A percentile compares a stretch with the other conserved stretches of the same genome.
These are phyloP conservation scores for Drosophila picticornis DNA, from an alignment of 2,888 invertebrate genomes.

Conservation along the genomic window DNA sequence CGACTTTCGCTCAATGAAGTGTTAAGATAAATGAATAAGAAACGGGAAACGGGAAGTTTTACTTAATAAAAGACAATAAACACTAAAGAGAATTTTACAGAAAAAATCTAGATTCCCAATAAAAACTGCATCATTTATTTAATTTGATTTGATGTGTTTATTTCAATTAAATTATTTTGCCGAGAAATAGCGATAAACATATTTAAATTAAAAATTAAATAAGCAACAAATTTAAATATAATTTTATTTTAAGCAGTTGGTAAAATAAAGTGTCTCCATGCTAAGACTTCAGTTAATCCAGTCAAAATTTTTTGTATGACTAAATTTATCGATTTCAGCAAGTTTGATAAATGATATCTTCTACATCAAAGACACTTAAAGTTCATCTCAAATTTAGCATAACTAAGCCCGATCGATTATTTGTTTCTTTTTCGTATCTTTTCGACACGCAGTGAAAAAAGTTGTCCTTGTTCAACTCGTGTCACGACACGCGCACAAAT, in stretches of 20 bases:
- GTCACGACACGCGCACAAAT: constrained; percentile 36
- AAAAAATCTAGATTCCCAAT: accelerated
- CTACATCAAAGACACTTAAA: background rate
- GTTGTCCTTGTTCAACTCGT: constrained; percentile 8
- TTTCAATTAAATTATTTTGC: background rate
- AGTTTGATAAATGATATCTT: background rate
- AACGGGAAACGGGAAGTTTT: accelerated
- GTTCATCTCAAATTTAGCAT: too few species aligned
- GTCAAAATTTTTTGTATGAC: background rate
- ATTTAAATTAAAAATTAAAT: background rate
- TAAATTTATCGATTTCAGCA: background rate
- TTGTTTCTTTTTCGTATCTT: background rate
- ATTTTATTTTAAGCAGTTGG: background rate
- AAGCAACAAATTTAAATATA: background rate
- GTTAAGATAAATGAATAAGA: background rate
- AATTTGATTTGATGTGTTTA: background rate
- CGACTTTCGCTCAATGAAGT: background rate
- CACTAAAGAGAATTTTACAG: background rate
- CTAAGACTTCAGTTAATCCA: background rate
- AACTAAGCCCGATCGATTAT: background rate
- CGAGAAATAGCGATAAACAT: background rate
- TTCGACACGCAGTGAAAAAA: constrained; percentile 1
- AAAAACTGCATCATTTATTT: background rate
- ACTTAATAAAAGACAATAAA: background rate
- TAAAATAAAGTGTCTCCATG: background rate